Conservation (phyloP, 2,113 vertebrate genomes). For the Parotia lawesii region DNA sequence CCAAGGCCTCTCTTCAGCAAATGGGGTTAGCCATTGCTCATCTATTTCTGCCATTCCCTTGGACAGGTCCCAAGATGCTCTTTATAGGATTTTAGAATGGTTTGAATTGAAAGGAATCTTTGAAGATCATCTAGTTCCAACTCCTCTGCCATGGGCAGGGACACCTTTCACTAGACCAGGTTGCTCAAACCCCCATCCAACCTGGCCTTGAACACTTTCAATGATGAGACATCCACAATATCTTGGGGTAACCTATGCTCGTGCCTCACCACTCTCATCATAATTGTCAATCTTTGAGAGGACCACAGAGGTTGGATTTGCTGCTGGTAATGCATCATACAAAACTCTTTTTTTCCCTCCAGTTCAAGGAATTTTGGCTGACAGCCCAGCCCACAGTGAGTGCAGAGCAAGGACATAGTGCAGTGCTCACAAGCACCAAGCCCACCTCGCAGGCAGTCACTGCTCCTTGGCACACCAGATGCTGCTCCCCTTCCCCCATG, state of each 20-base stretch:
- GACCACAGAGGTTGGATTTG: not conserved
- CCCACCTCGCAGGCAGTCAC: not conserved
- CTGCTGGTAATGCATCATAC: not conserved
- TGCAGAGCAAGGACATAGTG: not conserved
- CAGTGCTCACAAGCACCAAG: not conserved
- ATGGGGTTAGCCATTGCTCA: not conserved
- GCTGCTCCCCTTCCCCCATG: fast-evolving
- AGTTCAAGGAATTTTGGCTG: not conserved
- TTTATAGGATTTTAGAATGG: not conserved
- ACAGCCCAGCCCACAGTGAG: not conserved
- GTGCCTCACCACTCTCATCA: not conserved
- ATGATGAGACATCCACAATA: not conserved
- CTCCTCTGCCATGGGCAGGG: not conserved
- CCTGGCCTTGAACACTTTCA: not conserved
- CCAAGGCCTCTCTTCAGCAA: not conserved
- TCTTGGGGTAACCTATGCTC: not conserved
- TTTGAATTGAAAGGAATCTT: not conserved
- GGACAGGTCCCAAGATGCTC: not conserved
- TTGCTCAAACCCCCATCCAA: not conserved
- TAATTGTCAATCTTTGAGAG: not conserved
- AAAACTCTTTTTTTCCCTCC: not conserved
- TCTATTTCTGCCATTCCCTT: not conserved
- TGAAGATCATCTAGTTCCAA: not conserved
- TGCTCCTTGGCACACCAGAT: not conserved
- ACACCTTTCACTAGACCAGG: not conserved